Percentiles rank a stretch among this genome's conserved stretches.
These are phyloP conservation scores for Stichodactyla mertensii DNA, from an alignment of 64 coral and sea anemone species.

Conservation along the genomic window DNA sequence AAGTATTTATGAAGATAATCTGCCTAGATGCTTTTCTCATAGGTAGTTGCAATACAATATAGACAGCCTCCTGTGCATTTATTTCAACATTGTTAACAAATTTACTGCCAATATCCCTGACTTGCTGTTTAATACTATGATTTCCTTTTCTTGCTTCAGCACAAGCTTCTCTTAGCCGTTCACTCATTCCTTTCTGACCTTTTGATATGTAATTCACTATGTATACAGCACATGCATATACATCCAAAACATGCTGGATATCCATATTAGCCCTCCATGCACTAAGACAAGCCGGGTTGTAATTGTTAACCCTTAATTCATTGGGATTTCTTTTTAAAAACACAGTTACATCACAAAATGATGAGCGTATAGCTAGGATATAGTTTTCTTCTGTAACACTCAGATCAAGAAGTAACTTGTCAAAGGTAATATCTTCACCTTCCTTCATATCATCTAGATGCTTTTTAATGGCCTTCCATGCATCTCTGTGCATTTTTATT, in stretches of 20 bases:
- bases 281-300: too few species aligned
- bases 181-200: slow-evolving; percentile 14
- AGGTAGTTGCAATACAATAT: too few species aligned
- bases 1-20: too few species aligned
- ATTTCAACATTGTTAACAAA: too few species aligned
- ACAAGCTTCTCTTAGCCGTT: slow-evolving; percentile 1
- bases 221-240: too few species aligned
- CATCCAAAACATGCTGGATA: neutral
- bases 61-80: too few species aligned
- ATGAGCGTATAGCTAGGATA: slow-evolving; percentile 31
- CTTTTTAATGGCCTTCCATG: neutral
- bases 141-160: neutral
- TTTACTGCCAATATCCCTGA: too few species aligned
- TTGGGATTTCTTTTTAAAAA: slow-evolving; percentile 44
- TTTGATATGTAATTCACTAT: neutral
- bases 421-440: slow-evolving; percentile 38
- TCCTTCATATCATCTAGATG: slow-evolving; percentile 23
- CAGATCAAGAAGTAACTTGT: slow-evolving; percentile 21
- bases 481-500: slow-evolving; percentile 17
- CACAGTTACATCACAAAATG: slow-evolving; percentile 14
- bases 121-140: neutral
- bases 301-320: slow-evolving; percentile 33
- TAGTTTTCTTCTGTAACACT: slow-evolving; percentile 30
- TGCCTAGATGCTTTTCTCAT: too few species aligned
- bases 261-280: too few species aligned